These are phyloP conservation scores for Hydractinia symbiolongicarpus DNA, from an alignment of 30 jellyfish, hydroid and myxozoan species.

Conservation along the genomic window DNA sequence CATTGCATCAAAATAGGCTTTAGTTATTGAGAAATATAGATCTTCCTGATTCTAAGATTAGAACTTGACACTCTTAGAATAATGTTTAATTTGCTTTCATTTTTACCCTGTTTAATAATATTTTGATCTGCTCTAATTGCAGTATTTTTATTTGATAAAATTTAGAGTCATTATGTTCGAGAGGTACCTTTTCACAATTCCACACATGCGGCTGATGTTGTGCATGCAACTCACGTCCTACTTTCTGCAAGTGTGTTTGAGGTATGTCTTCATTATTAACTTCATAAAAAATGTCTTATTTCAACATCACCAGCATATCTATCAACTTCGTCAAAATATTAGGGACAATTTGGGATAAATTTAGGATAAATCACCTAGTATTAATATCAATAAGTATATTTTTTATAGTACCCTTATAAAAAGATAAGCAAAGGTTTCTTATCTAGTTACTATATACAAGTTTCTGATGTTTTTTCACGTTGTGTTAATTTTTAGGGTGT, in stretches of 20 bases:
- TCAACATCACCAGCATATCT: background rate
- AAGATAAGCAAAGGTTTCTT: no score
- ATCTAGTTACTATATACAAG: background rate
- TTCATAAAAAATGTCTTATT: background rate
- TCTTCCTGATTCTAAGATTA: no score
- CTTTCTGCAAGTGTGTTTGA: slow-evolving; percentile 84
- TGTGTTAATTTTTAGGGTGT: slow-evolving; percentile 63
- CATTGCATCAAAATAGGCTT: no score
- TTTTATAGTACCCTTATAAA: no score
- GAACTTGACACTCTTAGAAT: no score
- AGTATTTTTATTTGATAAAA: no score
- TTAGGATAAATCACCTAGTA: background rate
- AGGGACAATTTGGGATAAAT: background rate
- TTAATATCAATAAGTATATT: no score
- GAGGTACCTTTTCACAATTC: slow-evolving; percentile 92
- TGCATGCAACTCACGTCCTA: slow-evolving; percentile 88
- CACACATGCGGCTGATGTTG: slow-evolving; percentile 95
- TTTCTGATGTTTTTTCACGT: background rate
- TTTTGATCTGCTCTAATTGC: no score
- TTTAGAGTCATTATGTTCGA: slow-evolving; percentile 65
- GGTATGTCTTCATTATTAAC: slow-evolving; percentile 38
- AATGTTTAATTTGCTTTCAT: no score
- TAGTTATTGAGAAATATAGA: no score
- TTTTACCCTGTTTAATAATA: no score
- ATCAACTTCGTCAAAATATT: background rate